Evolutionary conservation across 2,797 vertebrate genomes (phyloP).

Genomic region (Chanos chanos): DNA sequence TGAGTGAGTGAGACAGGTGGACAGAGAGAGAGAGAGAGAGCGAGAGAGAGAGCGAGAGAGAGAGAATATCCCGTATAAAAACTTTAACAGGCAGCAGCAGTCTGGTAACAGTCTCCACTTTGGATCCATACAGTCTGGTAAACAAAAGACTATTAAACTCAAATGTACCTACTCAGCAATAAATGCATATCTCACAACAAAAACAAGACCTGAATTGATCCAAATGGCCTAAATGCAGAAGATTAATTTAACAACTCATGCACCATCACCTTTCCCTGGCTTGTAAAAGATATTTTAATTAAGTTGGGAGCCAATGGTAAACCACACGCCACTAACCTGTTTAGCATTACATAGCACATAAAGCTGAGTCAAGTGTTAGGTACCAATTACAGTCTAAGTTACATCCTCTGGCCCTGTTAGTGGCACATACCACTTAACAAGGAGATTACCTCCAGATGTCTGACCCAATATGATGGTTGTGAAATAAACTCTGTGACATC

Average conservation of each 20-base stretch:
- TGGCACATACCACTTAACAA: conserved; percentile 33
- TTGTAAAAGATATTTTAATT: conserved; percentile 57
- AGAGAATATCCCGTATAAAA: neutral
- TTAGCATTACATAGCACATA: conserved; percentile 1
- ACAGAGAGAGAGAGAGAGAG: too few species aligned
- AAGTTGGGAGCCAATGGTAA: conserved; percentile 44
- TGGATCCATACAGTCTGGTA: neutral
- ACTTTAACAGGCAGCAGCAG: conserved; percentile 3
- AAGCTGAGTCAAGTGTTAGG: neutral
- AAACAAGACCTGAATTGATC: neutral
- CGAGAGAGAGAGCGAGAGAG: too few species aligned
- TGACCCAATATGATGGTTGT: conserved; percentile 21
- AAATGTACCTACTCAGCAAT: neutral
- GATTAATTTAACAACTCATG: conserved; percentile 50
- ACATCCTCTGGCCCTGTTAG: neutral
- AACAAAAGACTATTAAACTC: neutral
- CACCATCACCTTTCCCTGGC: conserved; percentile 39
- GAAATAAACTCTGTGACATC: conserved; percentile 6
- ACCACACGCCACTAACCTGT: conserved; percentile 24
- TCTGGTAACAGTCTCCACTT: neutral
- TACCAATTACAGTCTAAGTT: neutral
- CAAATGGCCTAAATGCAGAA: conserved; percentile 36
- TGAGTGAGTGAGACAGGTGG: too few species aligned
- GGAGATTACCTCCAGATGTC: conserved; percentile 57
- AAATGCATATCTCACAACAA: conserved; percentile 2